phyloP scores from a whole-genome alignment of 1,140 invertebrate genomes.

The Hesperophylax magnus region DNA sequence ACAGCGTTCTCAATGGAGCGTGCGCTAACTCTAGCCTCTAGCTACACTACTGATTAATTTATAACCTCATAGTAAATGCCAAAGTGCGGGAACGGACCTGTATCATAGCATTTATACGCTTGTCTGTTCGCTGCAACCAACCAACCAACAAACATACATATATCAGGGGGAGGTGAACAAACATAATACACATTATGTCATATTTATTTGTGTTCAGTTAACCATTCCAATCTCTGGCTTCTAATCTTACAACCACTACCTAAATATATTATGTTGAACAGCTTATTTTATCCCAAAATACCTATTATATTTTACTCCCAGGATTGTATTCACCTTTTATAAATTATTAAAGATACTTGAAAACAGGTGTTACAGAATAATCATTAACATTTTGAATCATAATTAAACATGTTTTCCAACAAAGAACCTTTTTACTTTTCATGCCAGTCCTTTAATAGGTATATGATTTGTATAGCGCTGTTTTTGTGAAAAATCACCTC shows the following conservation, averaged over 20 bases:
- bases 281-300: constrained; percentile 23
- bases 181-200: not conserved
- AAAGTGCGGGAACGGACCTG: constrained; percentile 39
- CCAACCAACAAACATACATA: not conserved
- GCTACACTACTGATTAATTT: constrained; percentile 26
- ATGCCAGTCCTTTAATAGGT: not conserved
- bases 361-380: constrained; percentile 19
- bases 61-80: constrained; percentile 48
- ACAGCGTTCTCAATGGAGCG: constrained; percentile 22
- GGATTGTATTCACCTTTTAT: constrained; percentile 14
- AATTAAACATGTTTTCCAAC: constrained; percentile 37
- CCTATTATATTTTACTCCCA: not conserved
- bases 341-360: constrained; percentile 3
- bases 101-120: constrained; percentile 29
- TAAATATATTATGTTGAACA: not conserved
- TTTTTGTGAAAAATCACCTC: too few relatives aligned
- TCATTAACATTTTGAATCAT: constrained; percentile 34
- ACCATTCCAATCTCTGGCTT: constrained; percentile 12
- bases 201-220: constrained; percentile 21
- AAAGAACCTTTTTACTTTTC: not conserved
- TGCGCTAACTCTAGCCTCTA: not conserved
- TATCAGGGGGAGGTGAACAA: constrained; percentile 21
- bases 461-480: too few relatives aligned
- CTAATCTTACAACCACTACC: constrained; percentile 3
- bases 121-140: constrained; percentile 31